phyloP scores from a whole-genome alignment of 2,888 invertebrate species.

The Eupsilia transversa region DNA sequence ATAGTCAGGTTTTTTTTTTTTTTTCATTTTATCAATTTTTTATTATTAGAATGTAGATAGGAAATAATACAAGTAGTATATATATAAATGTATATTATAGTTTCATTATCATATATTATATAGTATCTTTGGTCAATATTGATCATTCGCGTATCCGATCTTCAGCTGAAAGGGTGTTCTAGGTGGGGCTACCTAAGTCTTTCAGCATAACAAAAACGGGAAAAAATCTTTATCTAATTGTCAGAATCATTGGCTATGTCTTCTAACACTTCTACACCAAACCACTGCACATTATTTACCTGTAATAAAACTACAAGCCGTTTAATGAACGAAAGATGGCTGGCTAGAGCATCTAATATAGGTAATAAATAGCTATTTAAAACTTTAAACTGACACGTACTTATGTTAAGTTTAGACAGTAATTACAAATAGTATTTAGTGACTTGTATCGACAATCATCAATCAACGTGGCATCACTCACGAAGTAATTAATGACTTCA shows the following conservation, averaged over 20 bases:
- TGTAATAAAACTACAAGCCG: no score
- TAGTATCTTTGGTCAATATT: neutral
- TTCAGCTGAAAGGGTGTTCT: neutral
- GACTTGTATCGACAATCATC: conserved; percentile 53
- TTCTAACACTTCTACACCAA: no score
- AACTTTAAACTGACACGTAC: conserved; percentile 23
- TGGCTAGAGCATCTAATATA: no score
- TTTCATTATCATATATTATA: no score
- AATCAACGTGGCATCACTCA: conserved; percentile 53
- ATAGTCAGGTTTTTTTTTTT: no score
- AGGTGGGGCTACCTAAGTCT: neutral
- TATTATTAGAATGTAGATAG: no score
- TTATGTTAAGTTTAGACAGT: conserved; percentile 9
- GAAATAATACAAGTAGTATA: no score
- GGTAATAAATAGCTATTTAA: neutral
- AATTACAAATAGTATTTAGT: conserved; percentile 60
- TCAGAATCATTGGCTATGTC: neutral
- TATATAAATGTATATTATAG: no score
- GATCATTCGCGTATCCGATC: neutral
- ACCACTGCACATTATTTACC: no score
- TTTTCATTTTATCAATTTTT: no score
- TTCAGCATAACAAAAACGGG: neutral
- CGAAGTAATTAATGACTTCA: conserved; percentile 40
- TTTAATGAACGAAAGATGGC: no score
- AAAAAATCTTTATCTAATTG: neutral